These are phyloP conservation scores for Parapristionchus giblindavisi DNA, from an alignment of 2,888 invertebrate species.

Conservation along the genomic window DNA sequence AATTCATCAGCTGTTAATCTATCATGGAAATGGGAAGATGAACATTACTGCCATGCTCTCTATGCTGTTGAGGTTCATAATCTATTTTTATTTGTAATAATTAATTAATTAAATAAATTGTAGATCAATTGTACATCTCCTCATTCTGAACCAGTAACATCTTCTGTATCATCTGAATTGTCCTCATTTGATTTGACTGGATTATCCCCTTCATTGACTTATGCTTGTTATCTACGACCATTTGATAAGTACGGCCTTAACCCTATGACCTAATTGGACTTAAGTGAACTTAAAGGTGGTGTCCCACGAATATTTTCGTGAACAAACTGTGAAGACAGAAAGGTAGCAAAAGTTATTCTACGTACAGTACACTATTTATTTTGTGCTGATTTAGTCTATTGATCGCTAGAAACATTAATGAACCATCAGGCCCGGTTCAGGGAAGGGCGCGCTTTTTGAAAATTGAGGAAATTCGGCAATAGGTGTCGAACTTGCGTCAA, in stretches of 20 bases:
- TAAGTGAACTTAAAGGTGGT: too few species aligned
- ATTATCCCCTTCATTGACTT: conserved; percentile 8
- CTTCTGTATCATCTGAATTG: conserved; percentile 14
- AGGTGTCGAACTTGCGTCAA: too few species aligned
- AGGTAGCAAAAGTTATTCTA: too few species aligned
- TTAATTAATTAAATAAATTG: not conserved
- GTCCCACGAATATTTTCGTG: too few species aligned
- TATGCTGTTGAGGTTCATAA: conserved; percentile 32
- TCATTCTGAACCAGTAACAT: not conserved
- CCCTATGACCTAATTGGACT: not conserved
- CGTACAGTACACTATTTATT: too few species aligned
- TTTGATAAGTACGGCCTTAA: conserved; percentile 14
- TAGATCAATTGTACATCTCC: conserved; percentile 20
- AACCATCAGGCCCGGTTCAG: too few species aligned
- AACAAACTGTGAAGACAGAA: too few species aligned
- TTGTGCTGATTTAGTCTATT: too few species aligned
- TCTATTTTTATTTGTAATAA: too few species aligned
- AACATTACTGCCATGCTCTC: conserved; percentile 27
- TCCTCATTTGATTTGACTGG: not conserved
- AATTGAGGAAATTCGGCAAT: too few species aligned
- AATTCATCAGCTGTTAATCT: conserved; percentile 63
- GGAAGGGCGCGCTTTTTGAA: too few species aligned
- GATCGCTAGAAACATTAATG: too few species aligned
- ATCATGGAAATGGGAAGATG: conserved; percentile 59
- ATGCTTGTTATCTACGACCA: conserved; percentile 17